Evolutionary conservation across 1,140 invertebrate genomes (phyloP).

Genomic region (Galendromus occidentalis): DNA sequence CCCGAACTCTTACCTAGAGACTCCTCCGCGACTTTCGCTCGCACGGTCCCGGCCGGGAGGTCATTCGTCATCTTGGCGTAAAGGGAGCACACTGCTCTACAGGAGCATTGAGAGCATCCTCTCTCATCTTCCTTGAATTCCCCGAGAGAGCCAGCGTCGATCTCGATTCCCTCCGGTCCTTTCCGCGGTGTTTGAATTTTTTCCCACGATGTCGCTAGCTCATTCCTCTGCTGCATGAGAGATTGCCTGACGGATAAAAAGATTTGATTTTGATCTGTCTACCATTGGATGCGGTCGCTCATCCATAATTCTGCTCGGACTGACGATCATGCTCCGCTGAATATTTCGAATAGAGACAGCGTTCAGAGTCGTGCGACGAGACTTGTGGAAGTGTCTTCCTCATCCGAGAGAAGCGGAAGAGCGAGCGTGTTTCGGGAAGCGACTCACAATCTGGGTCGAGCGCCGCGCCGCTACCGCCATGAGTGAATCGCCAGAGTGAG

Average conservation of each 20-base stretch:
- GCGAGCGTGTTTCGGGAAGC: no score
- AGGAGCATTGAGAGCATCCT: not conserved
- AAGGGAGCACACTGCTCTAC: not conserved
- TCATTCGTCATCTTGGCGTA: not conserved
- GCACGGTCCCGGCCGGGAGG: not conserved
- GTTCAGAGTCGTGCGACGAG: no score
- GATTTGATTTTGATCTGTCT: no score
- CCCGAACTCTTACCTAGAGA: not conserved
- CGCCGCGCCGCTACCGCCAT: no score
- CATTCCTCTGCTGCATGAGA: not conserved
- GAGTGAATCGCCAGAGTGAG: no score
- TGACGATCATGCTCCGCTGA: no score
- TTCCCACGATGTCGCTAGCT: not conserved
- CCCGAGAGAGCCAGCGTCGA: not conserved
- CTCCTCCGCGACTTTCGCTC: not conserved
- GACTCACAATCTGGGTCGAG: no score
- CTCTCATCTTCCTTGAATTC: not conserved
- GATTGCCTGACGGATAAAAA: not conserved
- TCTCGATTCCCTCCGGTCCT: not conserved
- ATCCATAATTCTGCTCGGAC: no score
- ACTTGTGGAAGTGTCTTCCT: no score
- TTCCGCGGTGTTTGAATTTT: not conserved
- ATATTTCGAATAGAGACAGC: no score
- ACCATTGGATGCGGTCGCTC: no score
- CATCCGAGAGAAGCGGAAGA: no score